Conservation (phyloP, 1,140 invertebrate species). For the Elysia chlorotica region DNA sequence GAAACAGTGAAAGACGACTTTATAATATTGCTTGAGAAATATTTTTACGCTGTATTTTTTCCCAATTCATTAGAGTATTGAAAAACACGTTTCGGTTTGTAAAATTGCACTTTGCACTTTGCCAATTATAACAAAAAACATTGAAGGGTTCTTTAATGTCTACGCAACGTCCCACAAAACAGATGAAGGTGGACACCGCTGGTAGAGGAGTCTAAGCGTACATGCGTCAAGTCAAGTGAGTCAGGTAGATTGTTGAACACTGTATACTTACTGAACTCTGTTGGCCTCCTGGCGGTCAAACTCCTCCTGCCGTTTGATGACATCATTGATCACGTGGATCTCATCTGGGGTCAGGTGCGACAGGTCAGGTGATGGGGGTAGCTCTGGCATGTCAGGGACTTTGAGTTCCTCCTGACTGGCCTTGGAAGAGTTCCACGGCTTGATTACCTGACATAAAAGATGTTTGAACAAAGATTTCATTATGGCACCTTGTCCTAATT, state of each 20-base stretch:
- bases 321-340: conserved; percentile 41
- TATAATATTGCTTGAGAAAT: no score
- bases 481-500: no score
- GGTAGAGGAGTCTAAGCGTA: no score
- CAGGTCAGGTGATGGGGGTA: conserved; percentile 47
- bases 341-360: conserved; percentile 41
- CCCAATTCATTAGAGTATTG: no score
- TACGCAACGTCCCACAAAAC: not conserved
- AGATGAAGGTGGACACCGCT: not conserved
- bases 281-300: conserved; percentile 45
- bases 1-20: no score
- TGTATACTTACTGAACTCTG: conserved; percentile 36
- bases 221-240: no score
- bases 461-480: no score
- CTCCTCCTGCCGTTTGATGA: conserved; percentile 42
- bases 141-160: not conserved
- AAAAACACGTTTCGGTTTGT: not conserved
- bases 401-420: not conserved
- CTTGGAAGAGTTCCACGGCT: not conserved
- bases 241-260: not conserved
- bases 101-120: not conserved
- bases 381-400: conserved; percentile 20
- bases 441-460: not conserved
- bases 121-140: not conserved
- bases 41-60: no score